phyloP scores from a whole-genome alignment of 2,888 invertebrate species.

The Tenthredo scrophulariae region DNA sequence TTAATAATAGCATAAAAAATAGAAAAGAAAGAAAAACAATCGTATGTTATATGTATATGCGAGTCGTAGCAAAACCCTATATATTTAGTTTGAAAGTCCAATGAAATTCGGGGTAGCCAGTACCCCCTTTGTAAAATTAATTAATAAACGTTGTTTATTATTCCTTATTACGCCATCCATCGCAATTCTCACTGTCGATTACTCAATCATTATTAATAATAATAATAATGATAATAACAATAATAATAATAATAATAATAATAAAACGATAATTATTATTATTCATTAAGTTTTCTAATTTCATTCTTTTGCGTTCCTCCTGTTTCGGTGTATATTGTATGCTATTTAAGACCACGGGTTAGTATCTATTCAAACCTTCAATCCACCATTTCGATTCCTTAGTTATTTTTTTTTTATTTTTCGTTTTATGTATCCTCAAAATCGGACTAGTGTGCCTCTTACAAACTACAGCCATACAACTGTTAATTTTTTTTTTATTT shows the following conservation, averaged over 20 bases:
- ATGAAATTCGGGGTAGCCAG: slow-evolving; percentile 27
- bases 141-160: background rate
- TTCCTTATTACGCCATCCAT: background rate
- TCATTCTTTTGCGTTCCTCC: background rate
- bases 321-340: background rate
- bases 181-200: background rate
- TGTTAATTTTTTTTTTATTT: background rate
- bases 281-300: background rate
- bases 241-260: background rate
- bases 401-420: slow-evolving; percentile 5
- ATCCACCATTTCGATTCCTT: slow-evolving; percentile 18
- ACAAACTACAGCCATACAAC: slow-evolving; percentile 50
- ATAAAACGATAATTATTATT: background rate
- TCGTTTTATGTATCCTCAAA: background rate
- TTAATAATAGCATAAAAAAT: background rate
- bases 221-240: background rate
- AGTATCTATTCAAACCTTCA: background rate
- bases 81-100: background rate
- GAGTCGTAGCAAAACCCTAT: background rate
- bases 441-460: slow-evolving; percentile 51
- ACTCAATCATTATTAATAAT: background rate
- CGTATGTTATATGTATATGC: background rate
- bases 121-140: slow-evolving; percentile 26
- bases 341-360: background rate
- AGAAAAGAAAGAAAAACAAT: slow-evolving; percentile 8